Evolutionary conservation across 1,140 invertebrate species (phyloP).

Genomic region (Monochamus saltuarius): DNA sequence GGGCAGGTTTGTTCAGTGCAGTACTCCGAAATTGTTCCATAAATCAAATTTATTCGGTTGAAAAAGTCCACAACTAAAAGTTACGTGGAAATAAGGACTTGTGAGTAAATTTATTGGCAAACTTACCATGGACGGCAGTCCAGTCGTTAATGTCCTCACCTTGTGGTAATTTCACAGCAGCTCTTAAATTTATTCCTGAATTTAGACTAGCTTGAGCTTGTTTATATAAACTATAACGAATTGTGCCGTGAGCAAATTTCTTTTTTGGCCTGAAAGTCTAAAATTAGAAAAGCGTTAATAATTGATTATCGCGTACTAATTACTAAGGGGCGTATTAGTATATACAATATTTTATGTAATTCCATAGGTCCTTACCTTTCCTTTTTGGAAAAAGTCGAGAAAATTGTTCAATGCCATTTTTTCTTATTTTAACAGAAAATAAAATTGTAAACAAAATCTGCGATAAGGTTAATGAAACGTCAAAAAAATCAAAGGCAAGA

Average conservation of each 20-base stretch:
- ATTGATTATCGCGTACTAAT: neutral
- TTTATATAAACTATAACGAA: slow-evolving; percentile 90
- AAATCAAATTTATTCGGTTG: slow-evolving; percentile 92
- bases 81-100: slow-evolving; percentile 16
- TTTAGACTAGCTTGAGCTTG: slow-evolving; percentile 91
- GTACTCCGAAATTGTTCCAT: slow-evolving; percentile 86
- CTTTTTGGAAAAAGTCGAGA: slow-evolving; percentile 80
- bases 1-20: slow-evolving; percentile 86
- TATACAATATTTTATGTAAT: too few species aligned
- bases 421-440: neutral
- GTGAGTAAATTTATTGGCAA: slow-evolving; percentile 5
- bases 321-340: too few species aligned
- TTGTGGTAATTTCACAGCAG: slow-evolving; percentile 81
- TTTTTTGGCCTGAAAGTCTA: slow-evolving; percentile 91
- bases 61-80: slow-evolving; percentile 91
- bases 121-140: slow-evolving; percentile 90
- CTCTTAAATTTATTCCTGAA: slow-evolving; percentile 88
- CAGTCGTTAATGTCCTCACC: slow-evolving; percentile 92
- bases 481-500: neutral
- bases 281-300: slow-evolving; percentile 27
- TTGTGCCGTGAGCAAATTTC: slow-evolving; percentile 85
- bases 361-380: slow-evolving; percentile 60
- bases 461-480: slow-evolving; percentile 1
- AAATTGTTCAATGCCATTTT: slow-evolving; percentile 68
- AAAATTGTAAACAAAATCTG: slow-evolving; percentile 6